Conservation (phyloP, 1,140 invertebrate genomes). For the Cydia strobilella region DNA sequence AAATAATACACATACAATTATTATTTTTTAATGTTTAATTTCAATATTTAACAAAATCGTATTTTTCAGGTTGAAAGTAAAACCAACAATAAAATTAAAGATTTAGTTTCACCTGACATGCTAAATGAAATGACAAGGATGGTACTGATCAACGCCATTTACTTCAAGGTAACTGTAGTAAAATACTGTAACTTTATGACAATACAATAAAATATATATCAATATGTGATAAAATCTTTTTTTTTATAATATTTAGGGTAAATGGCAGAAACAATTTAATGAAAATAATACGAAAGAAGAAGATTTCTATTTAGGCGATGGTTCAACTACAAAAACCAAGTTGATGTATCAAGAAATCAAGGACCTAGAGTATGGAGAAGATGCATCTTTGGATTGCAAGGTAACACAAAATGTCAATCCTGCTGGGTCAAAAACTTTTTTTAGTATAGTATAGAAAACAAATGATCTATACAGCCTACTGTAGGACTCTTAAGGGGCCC, state of each 20-base stretch:
- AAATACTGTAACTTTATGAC: background rate
- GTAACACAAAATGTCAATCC: conserved; percentile 47
- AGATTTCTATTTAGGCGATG: conserved; percentile 77
- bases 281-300: conserved; percentile 73
- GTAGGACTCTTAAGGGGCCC: too few species aligned
- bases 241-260: conserved; percentile 85
- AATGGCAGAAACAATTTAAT: conserved; percentile 83
- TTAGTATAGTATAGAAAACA: too few species aligned
- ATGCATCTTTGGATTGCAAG: conserved; percentile 81
- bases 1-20: too few species aligned
- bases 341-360: conserved; percentile 46
- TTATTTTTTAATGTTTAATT: background rate
- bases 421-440: too few species aligned
- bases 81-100: conserved; percentile 83
- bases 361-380: conserved; percentile 54
- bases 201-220: too few species aligned
- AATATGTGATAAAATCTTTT: conserved; percentile 65
- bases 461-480: too few species aligned
- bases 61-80: conserved; percentile 79
- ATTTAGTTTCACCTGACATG: conserved; percentile 78
- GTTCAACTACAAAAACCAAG: conserved; percentile 35
- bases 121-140: conserved; percentile 67
- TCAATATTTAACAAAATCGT: background rate
- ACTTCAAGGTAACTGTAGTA: conserved; percentile 75
- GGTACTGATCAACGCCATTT: conserved; percentile 70